A percentile compares a stretch with the other conserved stretches of the same genome.
phyloP scores from a whole-genome alignment of 2,113 vertebrate species.

The Etheostoma spectabile region DNA sequence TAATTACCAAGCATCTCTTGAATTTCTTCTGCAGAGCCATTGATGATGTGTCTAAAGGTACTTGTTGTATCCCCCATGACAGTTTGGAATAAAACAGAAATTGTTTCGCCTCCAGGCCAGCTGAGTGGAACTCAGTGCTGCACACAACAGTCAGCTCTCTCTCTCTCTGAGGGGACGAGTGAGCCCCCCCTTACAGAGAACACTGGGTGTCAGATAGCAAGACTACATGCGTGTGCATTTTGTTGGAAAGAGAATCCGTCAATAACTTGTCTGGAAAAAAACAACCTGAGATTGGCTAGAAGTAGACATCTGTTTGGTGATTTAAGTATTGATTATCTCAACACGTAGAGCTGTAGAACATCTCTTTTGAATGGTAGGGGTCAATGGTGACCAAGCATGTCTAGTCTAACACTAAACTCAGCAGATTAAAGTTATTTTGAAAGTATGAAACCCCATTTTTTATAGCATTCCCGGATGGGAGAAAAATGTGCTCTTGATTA shows the following conservation, averaged over 20 bases:
- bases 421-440: not conserved
- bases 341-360: not conserved
- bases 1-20: conserved; percentile 19
- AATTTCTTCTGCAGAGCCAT: conserved; percentile 4
- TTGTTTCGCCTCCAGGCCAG: conserved; percentile 18
- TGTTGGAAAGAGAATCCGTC: conserved; percentile 21
- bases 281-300: not conserved
- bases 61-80: conserved; percentile 18
- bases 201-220: conserved; percentile 18
- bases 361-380: not conserved
- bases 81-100: conserved; percentile 22
- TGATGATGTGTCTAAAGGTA: conserved; percentile 12
- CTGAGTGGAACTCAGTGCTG: conserved; percentile 26
- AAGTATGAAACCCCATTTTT: not conserved
- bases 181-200: not conserved
- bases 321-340: conserved; percentile 41
- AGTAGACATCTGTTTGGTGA: conserved; percentile 27
- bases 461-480: not conserved
- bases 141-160: not conserved
- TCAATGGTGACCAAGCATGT: too few species aligned
- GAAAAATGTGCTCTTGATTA: too few species aligned
- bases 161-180: not conserved
- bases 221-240: conserved; percentile 18
- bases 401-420: not conserved
- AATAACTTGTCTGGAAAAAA: conserved; percentile 43